Base-by-base conservation (phyloP, 2,113 vertebrate species). In the Pao palembangensis region DNA sequence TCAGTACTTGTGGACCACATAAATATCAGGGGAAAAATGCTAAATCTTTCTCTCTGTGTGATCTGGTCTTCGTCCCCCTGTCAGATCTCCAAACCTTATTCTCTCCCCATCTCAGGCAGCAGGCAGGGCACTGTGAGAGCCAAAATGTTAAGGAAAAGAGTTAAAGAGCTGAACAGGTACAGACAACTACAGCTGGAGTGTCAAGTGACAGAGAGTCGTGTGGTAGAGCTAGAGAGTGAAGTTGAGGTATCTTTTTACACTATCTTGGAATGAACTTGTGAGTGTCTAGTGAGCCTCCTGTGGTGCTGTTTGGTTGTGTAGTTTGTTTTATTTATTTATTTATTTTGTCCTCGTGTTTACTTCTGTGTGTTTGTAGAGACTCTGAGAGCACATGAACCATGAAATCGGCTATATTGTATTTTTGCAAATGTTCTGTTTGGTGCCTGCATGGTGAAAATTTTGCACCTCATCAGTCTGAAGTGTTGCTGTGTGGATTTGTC, bases 131-230 rank as follows among this genome's bases (percentile, higher is more conserved):
- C 81, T 84, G 83, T 81, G 92, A 92, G 70, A 90, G 81, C 78
- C 90, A 91, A 85, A n/a, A 89, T 91, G 88, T 89, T 93, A 85
- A 91, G 89, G 88, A 92, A 91, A 86, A 90, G 88, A 80, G 89
- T 89, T 67, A 91, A 91, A 90, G 91, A 93, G 79, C 88, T 93
- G 92, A 93, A 84, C 88, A 83, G 91, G 71, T 93, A 89, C 85
- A 92, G 89, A 87, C 92, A 92, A 83, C 91, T 92, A 48, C 91
- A 93, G 79, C 86, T 89, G 88, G 90, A 93, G 81, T 82, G 46
- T 88, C 90, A 92, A 86, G 86, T 84, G 74, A 91, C 89, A 90
- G 91, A 92, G 74, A 85, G 86, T 75, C 88, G 82, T 61, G 79
- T 91, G 80, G 57, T 91, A 85, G 85, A 90, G 70, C 88, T 92